Base-by-base conservation (phyloP, 1,140 invertebrate genomes). In the Drosophila pandora region DNA sequence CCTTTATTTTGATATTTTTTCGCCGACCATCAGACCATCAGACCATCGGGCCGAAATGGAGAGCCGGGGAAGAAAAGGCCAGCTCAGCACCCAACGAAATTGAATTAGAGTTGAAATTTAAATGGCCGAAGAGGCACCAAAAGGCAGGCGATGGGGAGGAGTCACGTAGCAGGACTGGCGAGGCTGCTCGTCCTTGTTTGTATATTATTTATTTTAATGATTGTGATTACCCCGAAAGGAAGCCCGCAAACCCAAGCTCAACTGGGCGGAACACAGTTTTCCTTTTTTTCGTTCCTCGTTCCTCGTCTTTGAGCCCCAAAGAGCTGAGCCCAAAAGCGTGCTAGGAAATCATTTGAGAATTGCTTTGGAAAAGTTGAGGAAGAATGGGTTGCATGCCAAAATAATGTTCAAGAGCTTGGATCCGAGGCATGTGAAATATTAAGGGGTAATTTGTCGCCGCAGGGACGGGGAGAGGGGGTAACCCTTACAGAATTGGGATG, bases 41-140 rank as follows among this genome's bases (percentile, higher is more conserved):
- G 45, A 64, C 68, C 54, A 37, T 34, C 23, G 65, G 49, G 1
- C 34, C 34, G 2, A 32, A 17, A 50, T 13, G 47, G 32, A 41
- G 25, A 28, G 25, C 25, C 25, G 25, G 6, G 25, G 25, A 28
- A 12, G 54, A 85, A 85, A 85, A 69, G 62, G 82, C 75, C 60
- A 87, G 75, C 64, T 87, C 82, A 87, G 82, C 82, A 70, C 28
- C 55, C 60, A 62, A 84, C 76, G 57, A 85, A 85, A 87, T 87
- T 87, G 78, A 87, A 87, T 87, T 87, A 87, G 78, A 88, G 83
- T 78, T 78, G 82, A 72, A 79, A 83, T 83, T 83, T 84, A 83
- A 83, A 83, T 79, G 62, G 79, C 63, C 47, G 56, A 57, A 74
- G 60, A 47, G 41, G 17, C 22, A 34, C 43, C 58, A 48, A 37